Percentiles rank a stretch among this genome's conserved stretches.
phyloP scores from a whole-genome alignment of 2,797 vertebrate genomes.

The Phylloscopus collybita region DNA sequence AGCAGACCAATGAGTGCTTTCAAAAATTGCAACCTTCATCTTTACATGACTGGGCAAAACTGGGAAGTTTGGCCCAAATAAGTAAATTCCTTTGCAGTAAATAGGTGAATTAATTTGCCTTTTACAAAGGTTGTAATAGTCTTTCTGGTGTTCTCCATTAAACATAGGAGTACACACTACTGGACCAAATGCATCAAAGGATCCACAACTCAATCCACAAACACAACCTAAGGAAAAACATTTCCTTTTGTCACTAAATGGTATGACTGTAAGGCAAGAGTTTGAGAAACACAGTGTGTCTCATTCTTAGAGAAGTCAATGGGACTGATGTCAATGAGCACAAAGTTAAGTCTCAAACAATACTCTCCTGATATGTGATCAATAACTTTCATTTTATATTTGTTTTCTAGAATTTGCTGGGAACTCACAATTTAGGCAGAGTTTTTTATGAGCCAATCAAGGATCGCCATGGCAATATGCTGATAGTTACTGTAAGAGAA shows the following conservation, averaged over 20 bases:
- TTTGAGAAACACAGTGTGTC: background rate
- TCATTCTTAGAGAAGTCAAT: background rate
- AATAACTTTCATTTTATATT: conserved; percentile 19
- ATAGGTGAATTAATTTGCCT: background rate
- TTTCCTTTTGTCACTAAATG: background rate
- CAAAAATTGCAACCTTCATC: background rate
- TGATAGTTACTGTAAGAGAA: conserved; percentile 92
- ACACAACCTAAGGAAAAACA: background rate
- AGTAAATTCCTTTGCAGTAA: background rate
- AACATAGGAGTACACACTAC: background rate
- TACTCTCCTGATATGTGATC: background rate
- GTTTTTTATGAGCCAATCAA: conserved; percentile 97
- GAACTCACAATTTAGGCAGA: conserved; percentile 93
- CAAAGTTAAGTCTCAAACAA: background rate
- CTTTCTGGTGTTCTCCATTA: background rate
- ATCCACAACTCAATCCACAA: background rate
- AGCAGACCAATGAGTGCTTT: background rate
- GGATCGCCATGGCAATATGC: conserved; percentile 94
- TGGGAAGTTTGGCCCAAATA: background rate
- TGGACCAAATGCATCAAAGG: background rate
- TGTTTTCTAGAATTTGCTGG: conserved; percentile 89
- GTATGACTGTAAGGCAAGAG: background rate
- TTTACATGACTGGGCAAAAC: background rate
- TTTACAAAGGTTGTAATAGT: background rate
- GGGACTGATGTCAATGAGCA: background rate